Base-by-base conservation (phyloP, 2,113 vertebrate genomes). In the Prionailurus bengalensis region DNA sequence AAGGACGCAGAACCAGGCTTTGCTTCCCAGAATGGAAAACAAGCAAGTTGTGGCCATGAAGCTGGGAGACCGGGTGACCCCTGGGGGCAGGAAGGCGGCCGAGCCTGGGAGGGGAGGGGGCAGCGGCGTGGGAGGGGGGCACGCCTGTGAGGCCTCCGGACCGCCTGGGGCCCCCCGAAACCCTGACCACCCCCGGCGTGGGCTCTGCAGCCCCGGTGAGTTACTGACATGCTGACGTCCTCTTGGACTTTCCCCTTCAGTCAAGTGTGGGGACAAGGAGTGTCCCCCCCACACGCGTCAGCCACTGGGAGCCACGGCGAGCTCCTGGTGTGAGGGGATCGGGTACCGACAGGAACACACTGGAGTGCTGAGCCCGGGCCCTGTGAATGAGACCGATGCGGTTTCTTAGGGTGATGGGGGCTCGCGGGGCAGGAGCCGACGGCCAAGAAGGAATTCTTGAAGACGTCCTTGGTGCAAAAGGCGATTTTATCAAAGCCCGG, bases 51-150 rank as follows among this genome's bases (percentile, higher is more conserved):
- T 1, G 1, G 25, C 8, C 29, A 3, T 0, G 7, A 33, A 29
- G 4, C 4, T 0, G n/a, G 76, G 70, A 63, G 48, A 4, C 27
- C 0, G 51, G 33, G 16, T 14, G 4, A 8, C 15, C 27, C 23
- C 39, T 1, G 0, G 61, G 84, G 33, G 7, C n/a, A 42, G 58
- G 76, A 33, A 7, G 5, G 10, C 1, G 23, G 42, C 31, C 0
- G 39, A 0, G 16, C 31, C 39, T 2, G 27, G 85, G 36, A 23
- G 4, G 7, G 36, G 9, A 13, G 3, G 1, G 16, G 12, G 3
- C 19, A 19, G 19, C 21, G 3, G 10, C 3, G 1, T 0, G 1
- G 7, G 87, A 29, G 15, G 11, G 25, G 45, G 23, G 7, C 13
- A 3, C 10, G 9, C 63, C 25, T 29, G 9, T 4, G 10, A 65